Evolutionary conservation across 1,140 invertebrate species (phyloP).

Genomic region (Drosophila erecta): DNA sequence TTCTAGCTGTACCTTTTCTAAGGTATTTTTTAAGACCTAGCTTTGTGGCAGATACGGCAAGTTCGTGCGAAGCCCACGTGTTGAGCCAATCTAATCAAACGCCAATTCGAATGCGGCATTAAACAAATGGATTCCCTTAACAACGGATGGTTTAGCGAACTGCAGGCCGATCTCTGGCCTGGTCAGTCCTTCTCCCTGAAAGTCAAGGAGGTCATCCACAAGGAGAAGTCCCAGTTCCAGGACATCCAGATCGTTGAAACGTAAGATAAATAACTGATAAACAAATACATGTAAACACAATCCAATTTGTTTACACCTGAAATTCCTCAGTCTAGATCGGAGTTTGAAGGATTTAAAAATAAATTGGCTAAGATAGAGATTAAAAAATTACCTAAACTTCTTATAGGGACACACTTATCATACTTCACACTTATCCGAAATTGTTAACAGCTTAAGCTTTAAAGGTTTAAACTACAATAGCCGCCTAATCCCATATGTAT

Average conservation of each 20-base stretch:
- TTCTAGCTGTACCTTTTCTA: not conserved
- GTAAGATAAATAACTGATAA: slow-evolving; percentile 86
- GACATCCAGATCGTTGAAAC: slow-evolving; percentile 96
- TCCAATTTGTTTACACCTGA: slow-evolving; percentile 20
- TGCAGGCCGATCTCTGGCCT: slow-evolving; percentile 94
- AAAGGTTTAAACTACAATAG: not conserved
- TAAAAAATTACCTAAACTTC: not conserved
- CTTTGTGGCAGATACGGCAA: slow-evolving; percentile 23
- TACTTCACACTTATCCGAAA: not conserved
- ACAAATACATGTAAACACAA: not conserved
- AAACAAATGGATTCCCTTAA: slow-evolving; percentile 86
- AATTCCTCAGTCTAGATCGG: not conserved
- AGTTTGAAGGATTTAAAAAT: not conserved
- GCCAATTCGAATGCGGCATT: slow-evolving; percentile 17
- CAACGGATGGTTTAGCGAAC: slow-evolving; percentile 96
- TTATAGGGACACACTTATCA: no score
- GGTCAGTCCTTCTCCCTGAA: slow-evolving; percentile 95
- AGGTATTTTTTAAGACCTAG: slow-evolving; percentile 39
- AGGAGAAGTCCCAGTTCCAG: slow-evolving; percentile 94
- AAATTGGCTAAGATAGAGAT: not conserved
- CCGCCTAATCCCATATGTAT: not conserved
- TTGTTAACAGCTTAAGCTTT: not conserved
- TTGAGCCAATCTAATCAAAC: slow-evolving; percentile 16
- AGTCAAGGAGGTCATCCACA: slow-evolving; percentile 93
- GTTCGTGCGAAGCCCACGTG: slow-evolving; percentile 46